A percentile compares a stretch with the other conserved stretches of the same genome.
phyloP scores from a whole-genome alignment of 2,113 vertebrate species.

The Oncorhynchus mykiss region DNA sequence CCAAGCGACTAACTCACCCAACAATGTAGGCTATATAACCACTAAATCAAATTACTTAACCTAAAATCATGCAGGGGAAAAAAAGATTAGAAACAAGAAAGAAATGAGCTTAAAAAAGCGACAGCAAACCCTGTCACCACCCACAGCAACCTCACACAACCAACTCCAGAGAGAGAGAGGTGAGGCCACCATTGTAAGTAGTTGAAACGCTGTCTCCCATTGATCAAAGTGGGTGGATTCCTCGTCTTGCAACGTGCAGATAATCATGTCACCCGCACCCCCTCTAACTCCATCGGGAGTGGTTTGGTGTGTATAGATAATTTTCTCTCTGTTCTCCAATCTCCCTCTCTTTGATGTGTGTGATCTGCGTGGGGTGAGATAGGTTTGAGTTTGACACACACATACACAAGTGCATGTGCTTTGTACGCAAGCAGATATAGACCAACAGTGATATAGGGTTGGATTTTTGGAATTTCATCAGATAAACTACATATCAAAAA shows the following conservation, averaged over 20 bases:
- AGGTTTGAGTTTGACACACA: neutral
- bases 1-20: too few species aligned
- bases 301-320: constrained; percentile 10
- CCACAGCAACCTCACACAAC: too few species aligned
- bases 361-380: neutral
- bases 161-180: neutral
- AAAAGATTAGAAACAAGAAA: too few species aligned
- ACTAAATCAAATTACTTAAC: too few species aligned
- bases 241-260: constrained; percentile 4
- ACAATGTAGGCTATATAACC: too few species aligned
- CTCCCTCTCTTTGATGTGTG: neutral
- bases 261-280: neutral
- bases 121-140: too few species aligned
- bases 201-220: constrained; percentile 19
- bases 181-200: constrained; percentile 11
- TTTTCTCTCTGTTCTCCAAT: neutral
- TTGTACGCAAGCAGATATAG: constrained; percentile 1
- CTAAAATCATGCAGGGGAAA: neutral
- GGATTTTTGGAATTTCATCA: neutral
- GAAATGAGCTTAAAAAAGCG: too few species aligned
- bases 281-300: neutral
- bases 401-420: neutral
- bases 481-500: neutral
- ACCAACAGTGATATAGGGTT: neutral
- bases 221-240: constrained; percentile 33